Base-by-base conservation (phyloP, 2,113 vertebrate species). In the Dicaeum eximium region DNA sequence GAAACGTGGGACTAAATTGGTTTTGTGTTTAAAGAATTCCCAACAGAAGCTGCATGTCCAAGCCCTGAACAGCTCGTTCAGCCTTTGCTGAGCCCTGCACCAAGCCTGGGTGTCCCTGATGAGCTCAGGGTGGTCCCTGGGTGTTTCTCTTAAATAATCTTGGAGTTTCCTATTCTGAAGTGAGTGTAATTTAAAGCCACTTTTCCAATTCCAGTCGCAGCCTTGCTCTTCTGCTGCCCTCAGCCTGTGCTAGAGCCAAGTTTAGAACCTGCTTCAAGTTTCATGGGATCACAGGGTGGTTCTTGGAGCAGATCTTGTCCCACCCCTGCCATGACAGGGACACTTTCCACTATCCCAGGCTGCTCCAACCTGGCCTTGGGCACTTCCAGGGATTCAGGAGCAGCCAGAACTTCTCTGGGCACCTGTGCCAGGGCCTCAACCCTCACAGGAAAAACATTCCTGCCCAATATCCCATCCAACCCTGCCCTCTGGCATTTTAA, bases 1-100 rank as follows among this genome's bases (percentile, higher is more conserved):
- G n/a, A 73, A 87, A 56, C 1, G 14, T 0, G 4, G 24, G 8
- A 15, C 1, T 10, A 24, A 17, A 16, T 30, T 7, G 10, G 66
- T 70, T 60, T 42, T 2, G 0, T 13, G 16, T 13, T 37, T 62
- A 2, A 17, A 7, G 15, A 13, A 48, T 64, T 11, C 1, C 13
- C 3, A 4, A 2, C 1, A 8, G 18, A 28, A 64, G 38, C 18
- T 5, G 0, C 4, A 1, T 11, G 9, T 23, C 16, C 40, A 13
- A 14, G 11, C 15, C 22, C 33, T 24, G 3, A 47, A 8, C 14
- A 38, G 2, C 4, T 22, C 14, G 6, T 35, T 50, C 44, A 51
- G 58, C 47, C 11, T 61, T 27, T 66, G 23, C 25, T 54, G 42
- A 57, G 65, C 60, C 37, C 47, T 60, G 37, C 42, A 9, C 28